Conservation (phyloP, 2,113 vertebrate genomes). For the Cebus imitator region DNA sequence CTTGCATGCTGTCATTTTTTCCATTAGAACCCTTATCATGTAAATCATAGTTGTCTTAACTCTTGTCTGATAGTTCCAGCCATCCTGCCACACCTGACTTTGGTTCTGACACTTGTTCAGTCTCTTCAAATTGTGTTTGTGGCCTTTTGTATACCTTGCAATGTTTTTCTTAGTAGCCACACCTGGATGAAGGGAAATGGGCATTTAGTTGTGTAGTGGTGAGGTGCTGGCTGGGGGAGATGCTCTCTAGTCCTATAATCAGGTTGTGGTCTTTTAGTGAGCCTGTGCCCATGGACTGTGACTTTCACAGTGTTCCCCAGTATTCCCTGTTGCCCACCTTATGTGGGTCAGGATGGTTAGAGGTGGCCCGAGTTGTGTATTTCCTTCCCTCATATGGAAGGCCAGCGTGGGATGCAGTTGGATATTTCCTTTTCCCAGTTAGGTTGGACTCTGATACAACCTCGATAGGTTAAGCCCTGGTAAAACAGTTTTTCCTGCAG, state of each 20-base stretch:
- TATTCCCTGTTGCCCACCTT: background rate
- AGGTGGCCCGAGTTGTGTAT: background rate
- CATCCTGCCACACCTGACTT: background rate
- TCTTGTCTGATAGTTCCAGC: background rate
- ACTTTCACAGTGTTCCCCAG: background rate
- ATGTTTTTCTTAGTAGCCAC: background rate
- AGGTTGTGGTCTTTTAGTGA: background rate
- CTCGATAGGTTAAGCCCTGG: background rate
- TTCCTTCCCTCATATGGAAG: background rate
- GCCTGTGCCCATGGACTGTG: background rate
- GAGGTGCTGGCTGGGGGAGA: background rate
- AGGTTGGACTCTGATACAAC: background rate
- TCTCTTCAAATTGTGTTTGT: background rate
- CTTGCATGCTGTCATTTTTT: background rate
- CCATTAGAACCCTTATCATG: background rate
- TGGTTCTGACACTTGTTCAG: background rate
- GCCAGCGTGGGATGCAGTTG: background rate
- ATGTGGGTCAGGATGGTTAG: background rate
- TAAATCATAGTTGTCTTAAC: background rate
- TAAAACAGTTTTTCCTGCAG: background rate
- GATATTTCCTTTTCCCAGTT: background rate
- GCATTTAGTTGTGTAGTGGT: background rate
- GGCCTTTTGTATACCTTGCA: background rate
- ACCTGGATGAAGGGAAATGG: background rate
- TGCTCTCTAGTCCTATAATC: background rate